Percentiles rank a stretch among this genome's conserved stretches.
These are phyloP conservation scores for Coryphaenoides rupestris DNA, from an alignment of 2,113 vertebrate genomes.

Conservation along the genomic window DNA sequence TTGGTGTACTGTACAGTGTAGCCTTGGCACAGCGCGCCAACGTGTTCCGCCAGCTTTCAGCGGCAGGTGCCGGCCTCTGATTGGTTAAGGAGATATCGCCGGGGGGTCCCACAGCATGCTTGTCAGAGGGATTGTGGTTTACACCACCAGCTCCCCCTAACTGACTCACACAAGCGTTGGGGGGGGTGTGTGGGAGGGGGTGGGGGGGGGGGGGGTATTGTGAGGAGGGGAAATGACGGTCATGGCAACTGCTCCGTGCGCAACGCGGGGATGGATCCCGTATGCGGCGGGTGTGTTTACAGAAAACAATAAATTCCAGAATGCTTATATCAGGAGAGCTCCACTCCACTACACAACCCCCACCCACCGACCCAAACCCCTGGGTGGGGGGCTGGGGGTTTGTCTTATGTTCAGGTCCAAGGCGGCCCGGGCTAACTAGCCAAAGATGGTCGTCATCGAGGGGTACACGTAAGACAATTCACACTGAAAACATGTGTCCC, in stretches of 20 bases:
- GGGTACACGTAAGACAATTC: slow-evolving; percentile 1
- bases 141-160: slow-evolving; percentile 24
- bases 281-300: slow-evolving; percentile 57
- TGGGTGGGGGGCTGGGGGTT: too few species aligned
- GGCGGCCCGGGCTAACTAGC: slow-evolving; percentile 24
- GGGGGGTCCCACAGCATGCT: background rate
- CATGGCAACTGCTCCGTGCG: slow-evolving; percentile 49
- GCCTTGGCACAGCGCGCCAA: background rate
- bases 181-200: background rate
- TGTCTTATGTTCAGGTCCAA: slow-evolving; percentile 24
- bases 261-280: slow-evolving; percentile 45
- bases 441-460: slow-evolving; percentile 28
- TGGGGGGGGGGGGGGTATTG: slow-evolving; percentile 26
- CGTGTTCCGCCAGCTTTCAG: slow-evolving; percentile 30
- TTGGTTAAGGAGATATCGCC: background rate
- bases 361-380: background rate
- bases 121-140: slow-evolving; percentile 7
- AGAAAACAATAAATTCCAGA: slow-evolving; percentile 70
- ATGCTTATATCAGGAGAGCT: slow-evolving; percentile 53
- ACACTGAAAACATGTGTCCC: slow-evolving; percentile 41
- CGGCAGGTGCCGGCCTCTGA: background rate
- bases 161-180: slow-evolving; percentile 25
- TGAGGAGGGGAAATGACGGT: too few species aligned
- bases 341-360: slow-evolving; percentile 1
- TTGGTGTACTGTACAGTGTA: too few species aligned